phyloP scores from a whole-genome alignment of 2,888 invertebrate species.

The Frankliniella fusca region DNA sequence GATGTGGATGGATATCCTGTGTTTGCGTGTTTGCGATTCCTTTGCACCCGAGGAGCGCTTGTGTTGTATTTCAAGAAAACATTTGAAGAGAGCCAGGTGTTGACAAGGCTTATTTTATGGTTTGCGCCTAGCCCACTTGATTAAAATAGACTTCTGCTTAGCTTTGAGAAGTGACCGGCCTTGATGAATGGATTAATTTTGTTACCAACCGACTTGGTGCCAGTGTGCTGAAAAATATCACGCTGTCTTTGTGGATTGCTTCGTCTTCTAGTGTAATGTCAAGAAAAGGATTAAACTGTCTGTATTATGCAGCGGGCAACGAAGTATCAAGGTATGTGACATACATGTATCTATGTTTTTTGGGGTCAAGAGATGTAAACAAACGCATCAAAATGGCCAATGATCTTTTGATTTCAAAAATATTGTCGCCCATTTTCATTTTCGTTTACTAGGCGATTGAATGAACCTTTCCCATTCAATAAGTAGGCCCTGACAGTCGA shows the following conservation, averaged over 20 bases:
- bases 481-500: not conserved
- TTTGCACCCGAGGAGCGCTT: not conserved
- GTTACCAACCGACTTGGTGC: not conserved
- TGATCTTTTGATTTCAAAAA: too few species aligned
- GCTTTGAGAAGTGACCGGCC: slow-evolving; percentile 13
- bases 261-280: slow-evolving; percentile 17
- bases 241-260: not conserved
- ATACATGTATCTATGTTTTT: not conserved
- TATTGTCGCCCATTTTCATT: too few species aligned
- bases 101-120: slow-evolving; percentile 26
- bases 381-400: too few species aligned
- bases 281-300: slow-evolving; percentile 15
- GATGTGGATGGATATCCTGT: not conserved
- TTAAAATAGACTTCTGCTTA: slow-evolving; percentile 16
- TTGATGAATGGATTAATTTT: not conserved
- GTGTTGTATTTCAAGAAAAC: slow-evolving; percentile 23
- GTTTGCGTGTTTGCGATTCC: not conserved
- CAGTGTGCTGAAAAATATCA: not conserved
- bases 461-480: not conserved
- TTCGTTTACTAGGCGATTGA: not conserved
- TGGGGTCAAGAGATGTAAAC: too few species aligned
- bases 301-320: slow-evolving; percentile 26
- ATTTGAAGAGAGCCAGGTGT: slow-evolving; percentile 22
- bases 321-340: slow-evolving; percentile 16
- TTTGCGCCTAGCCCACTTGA: slow-evolving; percentile 19